Evolutionary conservation across 2,113 vertebrate genomes (phyloP).

Genomic region (Phaethornis superciliosus): DNA sequence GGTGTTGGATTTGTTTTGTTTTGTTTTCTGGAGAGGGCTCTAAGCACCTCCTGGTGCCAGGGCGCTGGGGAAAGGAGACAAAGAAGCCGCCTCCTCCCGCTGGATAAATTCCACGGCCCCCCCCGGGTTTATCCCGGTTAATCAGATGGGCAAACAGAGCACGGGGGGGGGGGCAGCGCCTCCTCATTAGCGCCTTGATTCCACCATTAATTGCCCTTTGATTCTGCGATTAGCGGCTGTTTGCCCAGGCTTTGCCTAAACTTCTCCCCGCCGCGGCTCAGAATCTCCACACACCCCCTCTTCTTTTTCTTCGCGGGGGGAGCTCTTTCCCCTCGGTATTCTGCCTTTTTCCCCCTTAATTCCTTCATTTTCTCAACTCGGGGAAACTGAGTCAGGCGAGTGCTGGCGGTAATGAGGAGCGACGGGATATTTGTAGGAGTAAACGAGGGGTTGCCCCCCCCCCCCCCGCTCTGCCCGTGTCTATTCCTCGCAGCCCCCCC

Average conservation of each 20-base stretch:
- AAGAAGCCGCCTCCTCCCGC: constrained; percentile 40
- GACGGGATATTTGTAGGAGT: constrained; percentile 1
- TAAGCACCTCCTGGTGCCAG: no score
- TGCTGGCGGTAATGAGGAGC: background rate
- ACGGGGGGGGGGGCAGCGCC: constrained; percentile 48
- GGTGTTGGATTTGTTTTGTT: no score
- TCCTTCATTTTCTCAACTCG: background rate
- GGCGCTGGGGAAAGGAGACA: constrained; percentile 25
- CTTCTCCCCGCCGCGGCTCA: background rate
- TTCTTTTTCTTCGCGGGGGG: no score
- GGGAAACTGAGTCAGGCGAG: constrained; percentile 25
- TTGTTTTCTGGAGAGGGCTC: no score
- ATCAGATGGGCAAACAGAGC: constrained; percentile 77
- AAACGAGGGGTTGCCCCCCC: background rate
- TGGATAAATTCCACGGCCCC: constrained; percentile 50
- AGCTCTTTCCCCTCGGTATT: background rate
- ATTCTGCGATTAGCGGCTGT: constrained; percentile 78
- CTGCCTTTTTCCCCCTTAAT: no score
- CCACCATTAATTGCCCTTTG: constrained; percentile 78
- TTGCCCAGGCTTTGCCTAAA: constrained; percentile 70
- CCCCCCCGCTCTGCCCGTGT: background rate
- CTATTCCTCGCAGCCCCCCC: background rate
- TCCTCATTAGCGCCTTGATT: constrained; percentile 77
- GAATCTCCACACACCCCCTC: background rate
- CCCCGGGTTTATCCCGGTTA: constrained; percentile 57